phyloP scores from a whole-genome alignment of 2,888 invertebrate species.

The Thymelicus acteon region DNA sequence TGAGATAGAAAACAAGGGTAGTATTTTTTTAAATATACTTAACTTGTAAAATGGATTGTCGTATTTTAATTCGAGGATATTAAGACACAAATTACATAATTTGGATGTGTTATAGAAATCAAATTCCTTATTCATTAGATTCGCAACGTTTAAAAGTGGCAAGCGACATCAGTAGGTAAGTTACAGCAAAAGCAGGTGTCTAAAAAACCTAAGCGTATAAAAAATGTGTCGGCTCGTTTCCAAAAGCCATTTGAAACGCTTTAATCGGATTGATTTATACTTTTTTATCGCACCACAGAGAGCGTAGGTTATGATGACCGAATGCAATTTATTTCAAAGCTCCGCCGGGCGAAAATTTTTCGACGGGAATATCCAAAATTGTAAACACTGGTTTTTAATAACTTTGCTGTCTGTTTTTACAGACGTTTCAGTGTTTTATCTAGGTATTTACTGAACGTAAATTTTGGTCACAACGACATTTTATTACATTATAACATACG shows the following conservation, averaged over 20 bases:
- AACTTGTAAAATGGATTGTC: no score
- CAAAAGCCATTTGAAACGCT: slow-evolving; percentile 35
- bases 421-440: background rate
- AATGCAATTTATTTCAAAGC: slow-evolving; percentile 32
- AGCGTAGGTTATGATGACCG: slow-evolving; percentile 33
- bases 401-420: background rate
- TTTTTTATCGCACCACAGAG: slow-evolving; percentile 34
- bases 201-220: slow-evolving; percentile 31
- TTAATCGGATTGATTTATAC: slow-evolving; percentile 38
- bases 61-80: no score
- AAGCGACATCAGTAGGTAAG: background rate
- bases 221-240: slow-evolving; percentile 32
- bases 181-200: slow-evolving; percentile 5
- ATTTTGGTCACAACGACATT: no score
- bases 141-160: background rate
- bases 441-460: background rate
- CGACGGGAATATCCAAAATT: slow-evolving; percentile 6
- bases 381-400: slow-evolving; percentile 12
- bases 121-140: no score
- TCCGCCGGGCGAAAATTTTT: slow-evolving; percentile 25
- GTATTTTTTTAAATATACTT: no score
- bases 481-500: no score
- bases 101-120: no score
- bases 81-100: no score
- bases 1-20: no score